Evolutionary conservation across 2,113 vertebrate species (phyloP).

Genomic region (Bubalus kerabau): DNA sequence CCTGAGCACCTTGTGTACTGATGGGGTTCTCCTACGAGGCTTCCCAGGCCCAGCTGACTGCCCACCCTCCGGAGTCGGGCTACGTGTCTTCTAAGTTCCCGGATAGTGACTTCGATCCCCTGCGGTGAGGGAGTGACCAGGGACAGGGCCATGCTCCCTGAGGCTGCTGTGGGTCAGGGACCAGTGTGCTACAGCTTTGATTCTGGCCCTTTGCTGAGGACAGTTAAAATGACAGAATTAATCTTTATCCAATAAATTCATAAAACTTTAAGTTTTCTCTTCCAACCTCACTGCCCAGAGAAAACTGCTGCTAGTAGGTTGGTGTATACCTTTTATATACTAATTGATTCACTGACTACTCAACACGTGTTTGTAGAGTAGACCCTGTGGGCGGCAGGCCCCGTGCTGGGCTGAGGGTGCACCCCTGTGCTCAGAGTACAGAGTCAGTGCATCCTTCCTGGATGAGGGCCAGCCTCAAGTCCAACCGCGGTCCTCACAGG

Average conservation of each 20-base stretch:
- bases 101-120: neutral
- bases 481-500: neutral
- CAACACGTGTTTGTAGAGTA: neutral
- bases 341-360: neutral
- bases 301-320: neutral
- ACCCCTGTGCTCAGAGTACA: fast-evolving
- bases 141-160: neutral
- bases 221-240: neutral
- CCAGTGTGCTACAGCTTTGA: neutral
- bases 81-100: neutral
- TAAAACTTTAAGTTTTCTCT: neutral
- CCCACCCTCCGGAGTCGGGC: neutral
- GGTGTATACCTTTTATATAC: neutral
- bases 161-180: neutral
- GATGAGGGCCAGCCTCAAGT: too few species aligned
- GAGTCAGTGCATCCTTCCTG: neutral
- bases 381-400: neutral
- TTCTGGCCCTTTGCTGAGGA: too few species aligned
- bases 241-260: neutral
- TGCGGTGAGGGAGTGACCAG: neutral
- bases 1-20: neutral
- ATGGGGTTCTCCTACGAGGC: neutral
- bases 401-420: neutral
- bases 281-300: neutral
- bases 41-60: neutral